Conservation (phyloP, 2,888 invertebrate genomes). For the Conus canariensis region DNA sequence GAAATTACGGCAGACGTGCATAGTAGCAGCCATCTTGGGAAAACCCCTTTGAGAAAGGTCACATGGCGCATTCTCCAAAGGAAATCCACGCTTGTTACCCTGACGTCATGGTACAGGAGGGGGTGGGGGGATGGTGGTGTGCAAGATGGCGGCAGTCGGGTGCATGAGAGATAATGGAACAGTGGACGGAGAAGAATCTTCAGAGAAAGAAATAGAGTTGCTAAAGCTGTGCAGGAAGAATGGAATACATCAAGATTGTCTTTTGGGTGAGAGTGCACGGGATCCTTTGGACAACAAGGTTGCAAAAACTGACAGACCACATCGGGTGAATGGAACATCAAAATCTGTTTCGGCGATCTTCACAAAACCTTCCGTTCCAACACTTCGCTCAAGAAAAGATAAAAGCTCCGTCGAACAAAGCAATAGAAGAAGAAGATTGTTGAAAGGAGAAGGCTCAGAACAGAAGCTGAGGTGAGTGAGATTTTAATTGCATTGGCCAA, state of each 20-base stretch:
- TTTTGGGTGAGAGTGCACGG: conserved; percentile 63
- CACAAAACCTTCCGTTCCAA: conserved; percentile 71
- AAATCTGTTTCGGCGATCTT: conserved; percentile 59
- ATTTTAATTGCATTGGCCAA: not conserved
- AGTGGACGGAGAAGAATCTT: conserved; percentile 66
- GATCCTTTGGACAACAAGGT: conserved; percentile 61
- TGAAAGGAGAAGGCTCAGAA: conserved; percentile 63
- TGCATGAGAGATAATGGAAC: conserved; percentile 68
- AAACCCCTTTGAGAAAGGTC: conserved; percentile 59
- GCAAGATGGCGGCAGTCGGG: conserved; percentile 76
- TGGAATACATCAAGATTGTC: conserved; percentile 68
- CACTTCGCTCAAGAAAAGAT: conserved; percentile 69
- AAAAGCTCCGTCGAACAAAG: conserved; percentile 60
- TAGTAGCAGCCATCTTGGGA: conserved; percentile 47
- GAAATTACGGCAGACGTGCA: conserved; percentile 20
- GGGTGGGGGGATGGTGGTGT: conserved; percentile 63
- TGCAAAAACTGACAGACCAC: conserved; percentile 59
- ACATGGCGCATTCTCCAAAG: conserved; percentile 52
- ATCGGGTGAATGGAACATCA: conserved; percentile 62
- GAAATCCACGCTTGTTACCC: conserved; percentile 58
- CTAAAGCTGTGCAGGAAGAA: conserved; percentile 70
- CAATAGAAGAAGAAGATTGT: conserved; percentile 63
- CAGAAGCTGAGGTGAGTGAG: conserved; percentile 57
- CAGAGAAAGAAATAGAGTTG: conserved; percentile 63
- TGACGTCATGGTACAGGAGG: conserved; percentile 63